Base-by-base conservation (phyloP, 2,888 invertebrate species). In the Ommatoiulus sabulosus region DNA sequence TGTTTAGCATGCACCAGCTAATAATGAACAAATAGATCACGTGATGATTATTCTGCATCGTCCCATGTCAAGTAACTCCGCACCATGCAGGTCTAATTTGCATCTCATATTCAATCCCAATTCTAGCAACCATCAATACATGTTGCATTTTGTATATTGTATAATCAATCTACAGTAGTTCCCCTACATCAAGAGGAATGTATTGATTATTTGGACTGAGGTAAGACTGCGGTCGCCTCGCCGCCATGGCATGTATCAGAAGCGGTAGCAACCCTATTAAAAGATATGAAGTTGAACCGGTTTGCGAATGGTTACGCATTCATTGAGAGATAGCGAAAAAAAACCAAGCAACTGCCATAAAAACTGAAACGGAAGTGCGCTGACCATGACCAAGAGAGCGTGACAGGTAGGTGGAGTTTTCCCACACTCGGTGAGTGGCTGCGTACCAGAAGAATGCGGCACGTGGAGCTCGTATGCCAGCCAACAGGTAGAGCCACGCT, bases 381-480 rank as follows among this genome's bases (percentile, higher is more conserved):
- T 85, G 85, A 85, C 85, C 85, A 85, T 85, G 85, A 85, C 85
- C 85, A 85, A 85, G 44, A 46, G 85, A 85, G 85, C 85, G 46
- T 85, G 85, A 85, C 85, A 52, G 48, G 87, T 20, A 87, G 87
- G 87, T 57, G 87, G 87, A 87, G 87, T 87, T 87, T 87, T 87
- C 87, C 87, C 87, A 87, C 87, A 57, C 52, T 87, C 57, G 46
- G 24, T 43, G 48, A 87, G 43, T 87, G 57, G 52, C 87, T 48
- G 44, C 86, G 20, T 43, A 52, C 87, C 46, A 85, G 44, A 85
- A 85, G 85, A 46, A 44, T 85, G 85, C 8, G 85, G 85, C 85
- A 85, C 85, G 85, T 85, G 85, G 85, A 46, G 15, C 10, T 72
- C 72, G 85, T 46, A 85, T 85, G 85, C 20, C 85, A 85, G 72